Conservation (phyloP, 2,797 vertebrate species). For the Chelonia mydas region DNA sequence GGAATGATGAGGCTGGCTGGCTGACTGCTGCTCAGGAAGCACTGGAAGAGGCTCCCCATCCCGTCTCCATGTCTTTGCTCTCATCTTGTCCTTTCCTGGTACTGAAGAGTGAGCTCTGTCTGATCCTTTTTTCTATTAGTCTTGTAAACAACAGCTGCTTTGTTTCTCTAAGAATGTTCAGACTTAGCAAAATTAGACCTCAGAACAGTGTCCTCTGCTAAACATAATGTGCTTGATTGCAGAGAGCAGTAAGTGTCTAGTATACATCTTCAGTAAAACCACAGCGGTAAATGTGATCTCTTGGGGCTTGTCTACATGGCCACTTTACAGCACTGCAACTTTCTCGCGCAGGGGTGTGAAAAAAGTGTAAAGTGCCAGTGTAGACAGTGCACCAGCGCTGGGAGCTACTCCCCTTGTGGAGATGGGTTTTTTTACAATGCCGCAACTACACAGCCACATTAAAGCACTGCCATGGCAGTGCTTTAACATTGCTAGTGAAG, state of each 20-base stretch:
- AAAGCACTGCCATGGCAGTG: too few species aligned
- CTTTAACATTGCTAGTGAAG: too few species aligned
- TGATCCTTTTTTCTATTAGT: rapidly evolving
- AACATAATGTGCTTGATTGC: not conserved
- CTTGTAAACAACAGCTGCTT: not conserved
- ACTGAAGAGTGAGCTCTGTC: not conserved
- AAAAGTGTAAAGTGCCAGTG: too few species aligned
- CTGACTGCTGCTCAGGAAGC: not conserved
- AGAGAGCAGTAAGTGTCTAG: rapidly evolving
- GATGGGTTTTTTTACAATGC: too few species aligned
- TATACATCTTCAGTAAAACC: rapidly evolving
- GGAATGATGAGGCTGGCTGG: rapidly evolving
- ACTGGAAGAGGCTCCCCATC: rapidly evolving
- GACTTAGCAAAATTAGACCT: not conserved
- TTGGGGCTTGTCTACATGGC: not conserved
- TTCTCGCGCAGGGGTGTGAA: too few species aligned
- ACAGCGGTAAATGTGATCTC: rapidly evolving
- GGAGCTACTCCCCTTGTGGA: too few species aligned
- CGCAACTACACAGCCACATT: too few species aligned
- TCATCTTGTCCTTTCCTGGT: not conserved
- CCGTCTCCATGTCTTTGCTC: not conserved
- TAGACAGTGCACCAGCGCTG: too few species aligned
- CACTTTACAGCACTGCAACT: too few species aligned
- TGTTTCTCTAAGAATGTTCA: not conserved
- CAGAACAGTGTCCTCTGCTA: not conserved